Conservation (phyloP, 2,797 vertebrate species). For the Hippocampus kuda region DNA sequence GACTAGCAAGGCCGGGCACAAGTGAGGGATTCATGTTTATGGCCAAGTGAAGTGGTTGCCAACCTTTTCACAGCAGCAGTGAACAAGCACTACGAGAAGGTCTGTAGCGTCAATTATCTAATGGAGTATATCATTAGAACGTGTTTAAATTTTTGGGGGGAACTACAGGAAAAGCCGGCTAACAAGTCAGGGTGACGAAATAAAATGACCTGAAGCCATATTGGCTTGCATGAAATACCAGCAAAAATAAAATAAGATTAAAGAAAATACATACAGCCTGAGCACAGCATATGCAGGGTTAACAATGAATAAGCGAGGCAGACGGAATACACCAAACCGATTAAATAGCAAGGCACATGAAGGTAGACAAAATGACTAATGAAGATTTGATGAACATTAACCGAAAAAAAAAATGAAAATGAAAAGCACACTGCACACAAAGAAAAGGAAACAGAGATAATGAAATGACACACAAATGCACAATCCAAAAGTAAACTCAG, state of each 20-base stretch:
- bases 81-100: background rate
- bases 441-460: background rate
- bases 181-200: background rate
- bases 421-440: background rate
- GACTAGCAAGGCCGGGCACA: background rate
- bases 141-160: background rate
- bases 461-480: background rate
- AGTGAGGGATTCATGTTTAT: background rate
- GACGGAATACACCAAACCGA: background rate
- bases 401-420: background rate
- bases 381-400: background rate
- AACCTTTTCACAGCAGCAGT: background rate
- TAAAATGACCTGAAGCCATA: background rate
- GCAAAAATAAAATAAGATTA: background rate
- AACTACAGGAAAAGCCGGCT: background rate
- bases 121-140: background rate
- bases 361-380: no score
- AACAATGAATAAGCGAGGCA: background rate
- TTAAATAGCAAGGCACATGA: background rate
- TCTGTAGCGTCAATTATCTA: background rate
- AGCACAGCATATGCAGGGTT: background rate
- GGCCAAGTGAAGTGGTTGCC: background rate
- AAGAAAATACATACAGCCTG: background rate
- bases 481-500: background rate
- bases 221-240: background rate